Base-by-base conservation (phyloP, 2,113 vertebrate genomes). In the Nesoenas mayeri region DNA sequence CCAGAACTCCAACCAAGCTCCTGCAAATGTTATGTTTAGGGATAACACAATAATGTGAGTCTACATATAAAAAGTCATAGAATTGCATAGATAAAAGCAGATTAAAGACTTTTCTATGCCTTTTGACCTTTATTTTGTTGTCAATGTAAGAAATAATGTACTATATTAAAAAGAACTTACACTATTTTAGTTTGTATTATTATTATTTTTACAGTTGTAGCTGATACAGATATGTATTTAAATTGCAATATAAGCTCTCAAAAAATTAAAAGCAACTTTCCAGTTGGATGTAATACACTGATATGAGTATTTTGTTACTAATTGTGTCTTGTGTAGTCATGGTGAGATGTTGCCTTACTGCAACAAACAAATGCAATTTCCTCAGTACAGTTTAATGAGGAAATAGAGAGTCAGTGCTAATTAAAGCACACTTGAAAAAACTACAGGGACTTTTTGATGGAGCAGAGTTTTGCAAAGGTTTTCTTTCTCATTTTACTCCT, bases 91-190 rank as follows among this genome's bases (percentile, higher is more conserved):
- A 10, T 71, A 29, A 78, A 69, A 73, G n/a, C 5, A 66, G 21
- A 13, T 1, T 0, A 66, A 58, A 42, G 20, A 2, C 1, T 61
- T 86, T 54, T 54, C 12, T 58, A 42, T 2, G 6, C 2, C 7
- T 70, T 85, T 84, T 54, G 10, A 42, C 11, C 4, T 75, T 9
- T 36, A 18, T 4, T 65, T 80, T 72, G 3, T 16, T 54, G 77
- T 11, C 12, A 42, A 18, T 34, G 3, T 26, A 64, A 38, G 15
- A 10, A 60, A 73, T 58, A 78, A 54, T 6, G 5, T 28, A 25
- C 3, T 38, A 6, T 40, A 9, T 25, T 16, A 19, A 28, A 25
- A 72, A 61, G 14, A 31, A 19, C 3, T 77, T 22, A 7, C 4
- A 6, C 44, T 7, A 25, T 6, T 83, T 72, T 24, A 40, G 10